Evolutionary conservation across 2,797 vertebrate species (phyloP).

Genomic region (Simalia tracyae): DNA sequence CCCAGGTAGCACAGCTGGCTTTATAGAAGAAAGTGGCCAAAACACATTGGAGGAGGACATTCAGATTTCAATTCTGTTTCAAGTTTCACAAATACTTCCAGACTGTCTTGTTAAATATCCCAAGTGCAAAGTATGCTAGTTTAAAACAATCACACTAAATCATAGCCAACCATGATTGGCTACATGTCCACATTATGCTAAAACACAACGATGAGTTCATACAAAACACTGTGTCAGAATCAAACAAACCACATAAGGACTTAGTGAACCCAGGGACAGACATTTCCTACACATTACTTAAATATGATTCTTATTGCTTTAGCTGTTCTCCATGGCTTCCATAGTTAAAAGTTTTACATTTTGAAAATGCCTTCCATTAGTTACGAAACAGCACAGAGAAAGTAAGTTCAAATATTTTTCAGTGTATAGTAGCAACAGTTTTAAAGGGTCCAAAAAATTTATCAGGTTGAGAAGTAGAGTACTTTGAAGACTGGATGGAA

Average conservation of each 20-base stretch:
- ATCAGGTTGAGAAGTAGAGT: neutral
- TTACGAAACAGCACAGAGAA: neutral
- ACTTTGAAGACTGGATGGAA: neutral
- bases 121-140: neutral
- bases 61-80: neutral
- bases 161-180: neutral
- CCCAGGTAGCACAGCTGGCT: neutral
- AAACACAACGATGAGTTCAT: neutral
- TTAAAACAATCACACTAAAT: neutral
- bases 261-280: neutral
- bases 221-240: neutral
- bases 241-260: neutral
- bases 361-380: neutral
- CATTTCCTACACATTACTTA: neutral
- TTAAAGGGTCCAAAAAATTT: neutral
- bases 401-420: neutral
- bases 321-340: neutral
- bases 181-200: neutral
- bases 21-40: neutral
- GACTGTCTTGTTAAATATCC: neutral
- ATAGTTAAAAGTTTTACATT: neutral
- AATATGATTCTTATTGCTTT: neutral
- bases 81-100: neutral
- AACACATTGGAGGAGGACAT: neutral
- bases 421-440: neutral